Evolutionary conservation across 1,140 invertebrate species (phyloP), one percentile per base, ranked within the genome.

Genomic region (Ceratina australensis): DNA sequence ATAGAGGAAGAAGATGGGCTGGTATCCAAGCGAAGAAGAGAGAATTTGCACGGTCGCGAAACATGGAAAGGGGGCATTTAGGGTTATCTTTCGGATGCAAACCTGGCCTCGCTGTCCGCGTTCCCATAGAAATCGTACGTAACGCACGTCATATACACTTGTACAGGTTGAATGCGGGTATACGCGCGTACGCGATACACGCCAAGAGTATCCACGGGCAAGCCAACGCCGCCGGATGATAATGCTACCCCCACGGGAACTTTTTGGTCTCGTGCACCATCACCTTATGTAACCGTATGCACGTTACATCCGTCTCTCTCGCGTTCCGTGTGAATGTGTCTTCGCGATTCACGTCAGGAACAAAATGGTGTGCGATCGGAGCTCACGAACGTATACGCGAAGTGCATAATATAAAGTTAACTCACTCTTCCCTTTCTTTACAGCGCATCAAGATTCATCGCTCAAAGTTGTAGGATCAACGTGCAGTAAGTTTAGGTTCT

Each of bases 121-220:
- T 81, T 87, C 84, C 86, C 80, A 87, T 87, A 86, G 86, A 87
- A 87, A 87, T 87, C 79, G 65, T 79, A 72, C 78, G 83, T 87
- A 82, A 86, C 84, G 75, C 79, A 57, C 74, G 18, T 65, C 78
- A 47, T 83, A 69, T 81, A 83, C 83, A 85, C 79, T 76, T 86
- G 84, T 82, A 77, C 26, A 42, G 54, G 64, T 2, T 76, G 73
- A 69, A 76, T 76, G 56, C 57, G 33, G 66, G 67, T 71, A 50
- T 54, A 47, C 61, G 26, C 49, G 61, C 60, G 64, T 65, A 71
- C 69, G 66, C 68, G 78, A 67, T 80, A 67, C 60, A 79, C 73
- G 60, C 69, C 57, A 33, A 67, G 73, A 66, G 59, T 65, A 65
- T 57, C 60, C 49, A 69, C 74, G 81, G 81, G 86, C 84, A 86